Conservation (phyloP, 2,797 vertebrate genomes). For the Epinephelus malabaricus region DNA sequence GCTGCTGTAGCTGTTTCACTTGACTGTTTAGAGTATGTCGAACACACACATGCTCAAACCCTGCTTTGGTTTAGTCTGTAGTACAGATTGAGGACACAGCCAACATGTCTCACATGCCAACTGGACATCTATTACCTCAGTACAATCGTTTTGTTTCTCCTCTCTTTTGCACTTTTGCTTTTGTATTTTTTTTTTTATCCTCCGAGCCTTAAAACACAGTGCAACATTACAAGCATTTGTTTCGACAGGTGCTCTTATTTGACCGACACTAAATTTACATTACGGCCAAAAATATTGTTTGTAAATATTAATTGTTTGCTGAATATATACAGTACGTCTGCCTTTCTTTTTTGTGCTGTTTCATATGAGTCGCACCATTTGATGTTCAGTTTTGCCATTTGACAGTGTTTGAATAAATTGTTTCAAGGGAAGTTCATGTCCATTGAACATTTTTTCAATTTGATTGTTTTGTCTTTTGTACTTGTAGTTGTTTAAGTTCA, state of each 20-base stretch:
- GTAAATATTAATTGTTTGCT: constrained; percentile 18
- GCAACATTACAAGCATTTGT: constrained; percentile 17
- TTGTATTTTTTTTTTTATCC: neutral
- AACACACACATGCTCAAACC: neutral
- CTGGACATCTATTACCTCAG: constrained; percentile 3
- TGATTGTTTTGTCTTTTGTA: neutral
- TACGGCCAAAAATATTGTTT: constrained; percentile 31
- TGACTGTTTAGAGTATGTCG: neutral
- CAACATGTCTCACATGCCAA: neutral
- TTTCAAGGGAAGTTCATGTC: neutral
- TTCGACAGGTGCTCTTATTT: constrained; percentile 12
- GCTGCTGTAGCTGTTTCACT: neutral
- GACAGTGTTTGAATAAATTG: constrained; percentile 17
- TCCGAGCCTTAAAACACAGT: constrained; percentile 48
- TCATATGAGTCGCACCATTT: neutral
- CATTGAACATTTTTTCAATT: neutral
- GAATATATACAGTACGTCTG: neutral
- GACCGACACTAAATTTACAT: neutral
- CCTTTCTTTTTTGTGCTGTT: constrained; percentile 5
- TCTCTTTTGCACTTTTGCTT: constrained; percentile 10
- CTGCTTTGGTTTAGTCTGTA: constrained; percentile 10
- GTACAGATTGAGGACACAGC: constrained; percentile 6
- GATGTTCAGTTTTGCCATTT: constrained; percentile 43
- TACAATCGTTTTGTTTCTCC: neutral
- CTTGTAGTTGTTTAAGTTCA: neutral